phyloP scores from a whole-genome alignment of 2,113 vertebrate genomes.

The Vombatus ursinus region DNA sequence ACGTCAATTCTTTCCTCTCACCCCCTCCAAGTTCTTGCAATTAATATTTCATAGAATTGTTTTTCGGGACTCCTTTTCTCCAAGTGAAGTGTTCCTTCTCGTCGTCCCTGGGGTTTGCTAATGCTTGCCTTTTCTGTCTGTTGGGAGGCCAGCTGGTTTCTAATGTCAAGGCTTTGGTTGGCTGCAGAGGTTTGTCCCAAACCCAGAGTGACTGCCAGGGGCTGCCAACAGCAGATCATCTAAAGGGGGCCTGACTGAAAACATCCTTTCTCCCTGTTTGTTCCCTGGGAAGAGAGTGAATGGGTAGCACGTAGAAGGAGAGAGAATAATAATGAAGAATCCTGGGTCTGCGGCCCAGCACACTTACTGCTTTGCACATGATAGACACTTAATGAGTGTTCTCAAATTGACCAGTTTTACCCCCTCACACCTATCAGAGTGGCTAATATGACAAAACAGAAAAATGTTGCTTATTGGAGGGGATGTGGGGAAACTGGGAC shows the following conservation, averaged over 20 bases:
- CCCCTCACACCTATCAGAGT: no score
- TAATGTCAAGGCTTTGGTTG: not conserved
- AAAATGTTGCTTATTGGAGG: no score
- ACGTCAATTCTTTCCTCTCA: not conserved
- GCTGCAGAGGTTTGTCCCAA: not conserved
- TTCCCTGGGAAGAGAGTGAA: not conserved
- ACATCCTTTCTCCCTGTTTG: not conserved
- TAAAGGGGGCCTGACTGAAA: not conserved
- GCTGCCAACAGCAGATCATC: not conserved
- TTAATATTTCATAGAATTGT: constrained; percentile 23
- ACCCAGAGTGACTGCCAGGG: not conserved
- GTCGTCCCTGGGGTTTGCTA: not conserved
- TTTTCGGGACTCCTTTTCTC: constrained; percentile 11
- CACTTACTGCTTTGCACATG: not conserved
- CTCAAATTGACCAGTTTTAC: not conserved
- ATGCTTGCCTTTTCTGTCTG: not conserved
- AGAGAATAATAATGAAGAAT: not conserved
- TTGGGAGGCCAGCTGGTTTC: not conserved
- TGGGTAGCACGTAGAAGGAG: not conserved
- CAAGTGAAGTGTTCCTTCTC: not conserved
- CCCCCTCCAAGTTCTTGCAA: not conserved
- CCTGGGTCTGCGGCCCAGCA: not conserved
- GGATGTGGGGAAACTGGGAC: no score
- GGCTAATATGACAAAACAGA: no score
- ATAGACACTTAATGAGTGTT: not conserved